Percentiles rank a stretch among this genome's conserved stretches.
These are phyloP conservation scores for Sericinus montela DNA, from an alignment of 2,888 invertebrate genomes.

Conservation along the genomic window DNA sequence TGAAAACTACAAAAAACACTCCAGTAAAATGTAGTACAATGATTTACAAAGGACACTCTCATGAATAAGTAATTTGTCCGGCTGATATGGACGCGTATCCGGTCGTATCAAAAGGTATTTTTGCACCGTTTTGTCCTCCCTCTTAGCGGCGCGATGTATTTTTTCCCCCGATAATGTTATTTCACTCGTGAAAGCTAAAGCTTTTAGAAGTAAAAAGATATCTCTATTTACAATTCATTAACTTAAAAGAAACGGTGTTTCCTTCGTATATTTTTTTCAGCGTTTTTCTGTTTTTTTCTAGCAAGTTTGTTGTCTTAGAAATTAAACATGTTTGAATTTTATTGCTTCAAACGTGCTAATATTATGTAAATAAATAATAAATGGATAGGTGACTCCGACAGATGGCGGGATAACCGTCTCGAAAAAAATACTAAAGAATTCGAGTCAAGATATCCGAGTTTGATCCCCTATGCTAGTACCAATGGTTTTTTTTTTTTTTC, in stretches of 20 bases:
- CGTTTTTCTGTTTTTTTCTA: no score
- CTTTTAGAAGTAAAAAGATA: slow-evolving; percentile 14
- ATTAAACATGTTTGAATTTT: no score
- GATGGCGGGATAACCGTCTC: no score
- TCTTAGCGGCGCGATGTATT: neutral
- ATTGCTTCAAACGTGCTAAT: no score
- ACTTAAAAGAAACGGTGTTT: slow-evolving; percentile 1
- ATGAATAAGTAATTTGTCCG: slow-evolving; percentile 12
- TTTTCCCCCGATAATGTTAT: slow-evolving; percentile 12
- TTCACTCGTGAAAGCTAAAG: neutral
- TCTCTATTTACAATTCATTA: slow-evolving; percentile 12
- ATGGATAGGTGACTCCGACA: no score
- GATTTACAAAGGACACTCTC: slow-evolving; percentile 1
- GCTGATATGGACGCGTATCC: neutral
- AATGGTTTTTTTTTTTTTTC: no score
- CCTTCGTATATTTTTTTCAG: no score
- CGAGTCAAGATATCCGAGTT: no score
- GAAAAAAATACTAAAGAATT: no score
- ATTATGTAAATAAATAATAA: no score
- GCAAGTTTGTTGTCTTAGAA: no score
- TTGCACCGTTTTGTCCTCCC: neutral
- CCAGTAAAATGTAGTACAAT: neutral
- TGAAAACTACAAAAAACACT: neutral
- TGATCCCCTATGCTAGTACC: no score
- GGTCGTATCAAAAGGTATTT: neutral